These are phyloP conservation scores for Narcine bancroftii DNA, from an alignment of 2,113 vertebrate species.

Conservation along the genomic window DNA sequence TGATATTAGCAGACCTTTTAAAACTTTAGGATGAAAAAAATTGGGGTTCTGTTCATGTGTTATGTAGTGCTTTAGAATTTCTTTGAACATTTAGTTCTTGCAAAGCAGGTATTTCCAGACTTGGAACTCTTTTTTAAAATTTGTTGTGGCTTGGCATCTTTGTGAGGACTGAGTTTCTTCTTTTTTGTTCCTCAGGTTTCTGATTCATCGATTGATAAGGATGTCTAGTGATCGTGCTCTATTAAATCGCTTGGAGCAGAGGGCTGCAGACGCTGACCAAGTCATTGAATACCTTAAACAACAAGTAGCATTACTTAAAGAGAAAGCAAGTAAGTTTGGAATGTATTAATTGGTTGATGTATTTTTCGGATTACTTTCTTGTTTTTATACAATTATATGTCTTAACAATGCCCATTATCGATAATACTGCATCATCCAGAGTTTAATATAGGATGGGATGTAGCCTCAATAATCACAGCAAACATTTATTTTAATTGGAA, in stretches of 20 bases:
- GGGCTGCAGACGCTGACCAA: conserved; percentile 86
- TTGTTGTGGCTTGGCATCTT: background rate
- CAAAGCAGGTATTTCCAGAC: background rate
- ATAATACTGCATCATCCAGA: no score
- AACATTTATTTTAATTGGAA: no score
- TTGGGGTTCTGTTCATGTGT: background rate
- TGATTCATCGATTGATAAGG: conserved; percentile 65
- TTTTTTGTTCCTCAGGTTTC: conserved; percentile 60
- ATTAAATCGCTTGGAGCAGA: conserved; percentile 81
- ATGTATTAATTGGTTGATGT: background rate
- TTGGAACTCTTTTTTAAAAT: background rate
- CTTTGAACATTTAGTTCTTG: background rate
- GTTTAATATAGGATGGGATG: no score
- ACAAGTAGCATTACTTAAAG: conserved; percentile 88
- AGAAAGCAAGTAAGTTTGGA: conserved; percentile 81
- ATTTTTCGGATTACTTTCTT: background rate
- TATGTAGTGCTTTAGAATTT: no score
- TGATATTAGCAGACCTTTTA: background rate
- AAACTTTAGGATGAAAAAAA: background rate
- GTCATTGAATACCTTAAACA: conserved; percentile 93
- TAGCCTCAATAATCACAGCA: no score
- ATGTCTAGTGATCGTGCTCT: conserved; percentile 76
- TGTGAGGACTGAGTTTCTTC: background rate
- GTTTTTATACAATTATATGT: background rate
- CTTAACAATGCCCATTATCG: background rate